These are phyloP conservation scores for Stichopus chloronotus DNA, from an alignment of 35 echinoderm and acorn worm species.

Conservation along the genomic window DNA sequence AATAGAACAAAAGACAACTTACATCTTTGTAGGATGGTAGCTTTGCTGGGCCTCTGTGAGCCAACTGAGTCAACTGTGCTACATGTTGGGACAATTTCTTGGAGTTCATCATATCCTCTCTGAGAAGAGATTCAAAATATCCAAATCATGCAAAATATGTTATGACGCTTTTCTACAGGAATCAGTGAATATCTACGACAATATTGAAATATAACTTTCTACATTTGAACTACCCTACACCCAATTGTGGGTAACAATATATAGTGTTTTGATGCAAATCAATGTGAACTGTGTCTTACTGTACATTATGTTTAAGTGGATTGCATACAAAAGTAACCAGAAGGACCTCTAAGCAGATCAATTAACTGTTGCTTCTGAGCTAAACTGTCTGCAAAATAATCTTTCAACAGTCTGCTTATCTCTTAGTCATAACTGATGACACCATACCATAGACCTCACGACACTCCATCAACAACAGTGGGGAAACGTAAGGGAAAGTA, in stretches of 20 bases:
- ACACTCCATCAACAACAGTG: too few relatives aligned
- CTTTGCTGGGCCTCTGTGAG: conserved; percentile 93
- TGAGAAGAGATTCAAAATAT: background rate
- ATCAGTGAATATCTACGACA: conserved; percentile 3
- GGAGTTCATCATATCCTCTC: conserved; percentile 99
- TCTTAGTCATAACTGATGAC: too few relatives aligned
- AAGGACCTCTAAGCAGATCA: too few relatives aligned
- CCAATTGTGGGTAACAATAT: background rate
- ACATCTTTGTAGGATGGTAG: conserved; percentile 95
- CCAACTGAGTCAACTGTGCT: conserved; percentile 87
- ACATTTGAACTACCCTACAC: background rate
- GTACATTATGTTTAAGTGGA: too few relatives aligned
- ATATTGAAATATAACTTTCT: background rate
- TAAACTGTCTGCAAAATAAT: too few relatives aligned
- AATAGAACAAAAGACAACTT: conserved; percentile 33
- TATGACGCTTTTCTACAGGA: background rate
- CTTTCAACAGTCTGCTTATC: too few relatives aligned
- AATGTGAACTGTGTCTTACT: too few relatives aligned
- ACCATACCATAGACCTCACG: too few relatives aligned
- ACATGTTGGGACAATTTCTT: conserved; percentile 95
- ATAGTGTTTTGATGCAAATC: too few relatives aligned
- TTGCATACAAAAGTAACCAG: too few relatives aligned
- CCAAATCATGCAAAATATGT: background rate
- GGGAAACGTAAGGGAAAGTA: too few relatives aligned
- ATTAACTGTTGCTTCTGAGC: too few relatives aligned